Conservation (phyloP, 1,140 invertebrate species). For the Zaprionus lachaisei region DNA sequence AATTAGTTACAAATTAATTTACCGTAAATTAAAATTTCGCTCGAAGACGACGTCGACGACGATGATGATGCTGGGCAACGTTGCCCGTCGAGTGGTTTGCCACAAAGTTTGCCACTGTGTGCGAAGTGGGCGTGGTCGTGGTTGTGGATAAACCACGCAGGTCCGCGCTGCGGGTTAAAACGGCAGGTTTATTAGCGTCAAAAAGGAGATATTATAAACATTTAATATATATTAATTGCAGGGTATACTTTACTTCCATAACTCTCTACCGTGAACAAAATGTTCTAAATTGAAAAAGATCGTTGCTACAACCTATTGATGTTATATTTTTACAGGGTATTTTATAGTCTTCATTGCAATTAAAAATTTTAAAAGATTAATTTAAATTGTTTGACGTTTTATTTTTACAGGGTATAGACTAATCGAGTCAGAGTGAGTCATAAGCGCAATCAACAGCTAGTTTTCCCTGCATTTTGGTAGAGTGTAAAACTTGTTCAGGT, state of each 20-base stretch:
- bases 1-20: conserved; percentile 84
- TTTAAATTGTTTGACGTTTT: neutral
- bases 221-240: conserved; percentile 1
- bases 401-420: neutral
- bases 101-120: conserved; percentile 37
- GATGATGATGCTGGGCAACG: neutral
- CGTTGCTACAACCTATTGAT: too few species aligned
- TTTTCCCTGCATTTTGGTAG: too few species aligned
- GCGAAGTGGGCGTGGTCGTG: neutral
- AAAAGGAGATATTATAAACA: neutral
- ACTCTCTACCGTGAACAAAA: neutral
- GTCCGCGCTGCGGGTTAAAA: neutral
- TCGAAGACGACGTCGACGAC: neutral
- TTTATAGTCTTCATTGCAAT: neutral
- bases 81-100: neutral
- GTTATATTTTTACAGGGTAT: neutral
- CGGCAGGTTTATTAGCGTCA: conserved; percentile 47
- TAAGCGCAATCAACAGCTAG: neutral
- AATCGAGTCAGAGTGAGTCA: neutral
- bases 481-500: neutral
- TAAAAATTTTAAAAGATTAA: too few species aligned
- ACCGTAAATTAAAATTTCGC: conserved; percentile 73
- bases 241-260: neutral
- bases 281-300: neutral
- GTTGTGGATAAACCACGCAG: neutral